Evolutionary conservation across 2,797 vertebrate species (phyloP), one percentile per base, ranked within the genome.

Genomic region (Ispidina lecontei): DNA sequence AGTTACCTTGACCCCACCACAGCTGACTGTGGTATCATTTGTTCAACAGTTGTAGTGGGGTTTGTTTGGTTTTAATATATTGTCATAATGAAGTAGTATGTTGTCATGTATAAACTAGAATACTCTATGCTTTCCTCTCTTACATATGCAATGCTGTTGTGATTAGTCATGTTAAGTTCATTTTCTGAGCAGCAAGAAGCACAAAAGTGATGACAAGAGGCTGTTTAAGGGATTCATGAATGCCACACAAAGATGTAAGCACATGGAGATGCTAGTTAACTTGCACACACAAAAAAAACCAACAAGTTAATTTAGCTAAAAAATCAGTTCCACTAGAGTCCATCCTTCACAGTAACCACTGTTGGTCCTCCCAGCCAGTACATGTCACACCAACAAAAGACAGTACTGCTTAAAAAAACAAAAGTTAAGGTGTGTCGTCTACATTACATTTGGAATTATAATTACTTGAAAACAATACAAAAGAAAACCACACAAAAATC

Each of bases 381-480:
- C 20, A 26, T 0, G 1, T 22, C 52, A 64, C 5, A 72, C 18
- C 3, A 4, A 77, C 19, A 63, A n/a, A 44, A 55, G 23, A 28
- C 1, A 65, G 28, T 6, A 22, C 35, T 43, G 26, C 43, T 59
- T 54, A 20, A 56, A 81, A 81, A 91, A 91, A 49, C 46, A 69
- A 72, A 83, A 85, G n/a, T 15, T 8, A 52, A 72, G 29, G 47
- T 51, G 13, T 26, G 12, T 54, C 55, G 7, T 74, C 51, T 74
- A 7, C 31, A 11, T 14, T 58, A 8, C 14, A 59, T 65, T 85
- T 80, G 69, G 43, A 47, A 59, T 35, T 13, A 47, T 59, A 89
- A 85, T 87, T 65, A 77, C 39, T 67, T 91, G 60, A 93, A 78
- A 95, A 75, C 55, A 85, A 77, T 14, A 19, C 20, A 58, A 76